These are phyloP conservation scores for Phocides pigmalion DNA, from an alignment of 1,140 invertebrate species.

Conservation along the genomic window DNA sequence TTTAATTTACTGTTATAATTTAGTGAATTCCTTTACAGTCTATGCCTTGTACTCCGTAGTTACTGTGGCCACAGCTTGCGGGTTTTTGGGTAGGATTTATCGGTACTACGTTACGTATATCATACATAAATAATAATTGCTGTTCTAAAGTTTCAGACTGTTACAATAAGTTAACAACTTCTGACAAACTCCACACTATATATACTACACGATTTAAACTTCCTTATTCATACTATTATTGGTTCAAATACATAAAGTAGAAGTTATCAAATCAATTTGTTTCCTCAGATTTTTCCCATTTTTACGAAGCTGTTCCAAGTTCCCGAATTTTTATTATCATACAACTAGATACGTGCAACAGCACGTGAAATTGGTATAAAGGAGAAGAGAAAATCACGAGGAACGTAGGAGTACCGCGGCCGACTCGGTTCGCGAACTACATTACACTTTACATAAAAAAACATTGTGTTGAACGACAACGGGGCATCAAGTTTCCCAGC, in stretches of 20 bases:
- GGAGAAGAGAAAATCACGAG: conserved; percentile 68
- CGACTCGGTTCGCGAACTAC: conserved; percentile 78
- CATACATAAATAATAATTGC: conserved; percentile 39
- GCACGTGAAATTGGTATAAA: conserved; percentile 73
- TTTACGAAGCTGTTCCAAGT: conserved; percentile 20
- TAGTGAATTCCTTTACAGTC: conserved; percentile 77
- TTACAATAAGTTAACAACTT: neutral
- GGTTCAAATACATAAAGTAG: neutral
- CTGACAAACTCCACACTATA: neutral
- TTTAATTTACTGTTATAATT: conserved; percentile 82
- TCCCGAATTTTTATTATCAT: conserved; percentile 55
- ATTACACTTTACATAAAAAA: conserved; percentile 83
- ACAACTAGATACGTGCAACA: conserved; percentile 67
- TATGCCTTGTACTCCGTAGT: conserved; percentile 45
- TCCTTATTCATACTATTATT: neutral
- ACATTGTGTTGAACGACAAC: conserved; percentile 83
- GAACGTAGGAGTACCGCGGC: conserved; percentile 59
- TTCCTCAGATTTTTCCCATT: neutral
- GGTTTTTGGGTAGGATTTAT: conserved; percentile 50
- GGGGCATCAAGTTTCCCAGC: conserved; percentile 82
- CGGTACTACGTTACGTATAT: conserved; percentile 43
- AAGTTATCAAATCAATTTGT: conserved; percentile 21
- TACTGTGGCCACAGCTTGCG: conserved; percentile 44
- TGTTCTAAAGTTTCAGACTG: conserved; percentile 15
- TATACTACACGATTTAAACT: neutral